These are phyloP conservation scores for Myanophis thanlyinensis DNA, from an alignment of 2,113 vertebrate species.

Conservation along the genomic window DNA sequence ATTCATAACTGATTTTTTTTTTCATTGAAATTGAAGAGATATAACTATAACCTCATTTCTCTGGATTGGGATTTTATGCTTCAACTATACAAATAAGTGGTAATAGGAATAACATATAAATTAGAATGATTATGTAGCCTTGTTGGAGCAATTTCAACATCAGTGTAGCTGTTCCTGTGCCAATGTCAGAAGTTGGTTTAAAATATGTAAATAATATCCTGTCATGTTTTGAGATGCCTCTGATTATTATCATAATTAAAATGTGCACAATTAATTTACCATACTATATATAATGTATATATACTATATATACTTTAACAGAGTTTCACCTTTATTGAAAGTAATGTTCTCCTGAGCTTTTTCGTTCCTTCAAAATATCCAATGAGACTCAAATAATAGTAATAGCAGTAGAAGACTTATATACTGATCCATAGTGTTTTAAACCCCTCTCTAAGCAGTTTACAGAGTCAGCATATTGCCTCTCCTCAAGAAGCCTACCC, in stretches of 20 bases:
- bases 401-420: no score
- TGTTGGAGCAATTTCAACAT: not conserved
- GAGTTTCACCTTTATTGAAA: not conserved
- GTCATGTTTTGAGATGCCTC: conserved; percentile 14
- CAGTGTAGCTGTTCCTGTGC: not conserved
- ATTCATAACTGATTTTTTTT: not conserved
- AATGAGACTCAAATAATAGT: not conserved
- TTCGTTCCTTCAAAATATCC: not conserved
- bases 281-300: conserved; percentile 5
- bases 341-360: not conserved
- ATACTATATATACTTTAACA: conserved; percentile 1
- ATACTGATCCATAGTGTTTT: no score
- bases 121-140: not conserved
- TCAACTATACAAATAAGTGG: not conserved
- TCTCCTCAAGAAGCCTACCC: no score
- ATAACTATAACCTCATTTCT: not conserved
- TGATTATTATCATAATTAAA: not conserved
- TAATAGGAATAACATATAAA: not conserved
- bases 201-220: not conserved
- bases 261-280: not conserved
- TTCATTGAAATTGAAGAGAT: not conserved
- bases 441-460: no score
- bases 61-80: not conserved
- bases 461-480: no score
- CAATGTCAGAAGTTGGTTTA: not conserved